A percentile compares a stretch with the other conserved stretches of the same genome.
phyloP scores from a whole-genome alignment of 2,888 invertebrate species.

The Dioctria rufipes region DNA sequence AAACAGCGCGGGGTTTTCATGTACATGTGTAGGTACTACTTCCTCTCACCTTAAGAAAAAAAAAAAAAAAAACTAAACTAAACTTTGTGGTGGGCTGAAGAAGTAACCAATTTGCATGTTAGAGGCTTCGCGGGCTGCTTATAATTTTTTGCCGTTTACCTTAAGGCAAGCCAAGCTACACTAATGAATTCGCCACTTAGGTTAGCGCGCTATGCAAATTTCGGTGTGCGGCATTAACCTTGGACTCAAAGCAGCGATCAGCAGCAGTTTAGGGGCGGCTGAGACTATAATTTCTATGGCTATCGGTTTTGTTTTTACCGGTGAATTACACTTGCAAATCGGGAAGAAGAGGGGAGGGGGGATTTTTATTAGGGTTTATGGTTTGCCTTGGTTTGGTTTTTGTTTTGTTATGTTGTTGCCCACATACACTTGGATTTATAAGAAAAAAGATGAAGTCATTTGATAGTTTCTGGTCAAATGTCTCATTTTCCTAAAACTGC shows the following conservation, averaged over 20 bases:
- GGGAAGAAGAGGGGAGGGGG: not conserved
- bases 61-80: too few relatives aligned
- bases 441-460: too few relatives aligned
- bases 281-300: slow-evolving; percentile 1
- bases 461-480: too few relatives aligned
- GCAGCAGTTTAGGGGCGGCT: slow-evolving; percentile 12
- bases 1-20: slow-evolving; percentile 1
- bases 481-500: too few relatives aligned
- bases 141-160: slow-evolving; percentile 15
- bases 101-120: slow-evolving; percentile 36
- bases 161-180: not conserved
- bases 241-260: slow-evolving; percentile 17
- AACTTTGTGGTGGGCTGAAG: not conserved
- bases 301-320: not conserved
- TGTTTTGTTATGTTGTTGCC: too few relatives aligned
- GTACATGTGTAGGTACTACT: not conserved
- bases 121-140: slow-evolving; percentile 31
- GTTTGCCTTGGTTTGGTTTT: slow-evolving; percentile 17
- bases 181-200: slow-evolving; percentile 43
- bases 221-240: slow-evolving; percentile 16
- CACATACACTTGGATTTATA: too few relatives aligned
- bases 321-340: slow-evolving; percentile 3
- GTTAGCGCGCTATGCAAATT: slow-evolving; percentile 26
- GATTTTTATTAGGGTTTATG: slow-evolving; percentile 20
- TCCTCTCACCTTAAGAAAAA: too few relatives aligned